These are phyloP conservation scores for Tupiocoris notatus DNA, from an alignment of 2,888 invertebrate species.

Conservation along the genomic window DNA sequence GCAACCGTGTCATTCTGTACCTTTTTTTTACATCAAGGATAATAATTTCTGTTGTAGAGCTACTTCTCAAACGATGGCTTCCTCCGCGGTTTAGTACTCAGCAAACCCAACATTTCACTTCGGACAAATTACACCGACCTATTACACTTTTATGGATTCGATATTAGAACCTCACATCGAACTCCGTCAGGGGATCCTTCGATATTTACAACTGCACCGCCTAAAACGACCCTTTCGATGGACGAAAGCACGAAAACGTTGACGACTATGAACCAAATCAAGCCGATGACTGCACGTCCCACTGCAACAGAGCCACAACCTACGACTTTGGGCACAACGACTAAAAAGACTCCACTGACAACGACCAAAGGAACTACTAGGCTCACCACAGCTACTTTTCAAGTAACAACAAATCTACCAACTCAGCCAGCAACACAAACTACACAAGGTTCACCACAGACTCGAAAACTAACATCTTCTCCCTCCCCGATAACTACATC, in stretches of 20 bases:
- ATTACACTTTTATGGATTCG: slow-evolving; percentile 77
- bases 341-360: slow-evolving; percentile 24
- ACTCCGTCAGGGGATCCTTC: neutral
- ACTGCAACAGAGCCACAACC: too few relatives aligned
- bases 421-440: slow-evolving; percentile 28
- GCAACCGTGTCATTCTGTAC: neutral
- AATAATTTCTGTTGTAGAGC: slow-evolving; percentile 59
- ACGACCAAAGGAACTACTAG: slow-evolving; percentile 31
- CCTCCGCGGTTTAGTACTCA: slow-evolving; percentile 74
- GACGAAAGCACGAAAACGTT: slow-evolving; percentile 2
- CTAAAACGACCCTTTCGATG: neutral
- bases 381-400: slow-evolving; percentile 28
- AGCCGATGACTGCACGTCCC: too few relatives aligned
- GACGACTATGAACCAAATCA: too few relatives aligned
- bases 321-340: too few relatives aligned
- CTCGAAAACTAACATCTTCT: neutral
- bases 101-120: slow-evolving; percentile 73
- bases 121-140: slow-evolving; percentile 71
- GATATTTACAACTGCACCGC: slow-evolving; percentile 7
- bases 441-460: slow-evolving; percentile 17
- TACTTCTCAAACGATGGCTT: slow-evolving; percentile 83
- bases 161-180: slow-evolving; percentile 55
- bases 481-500: slow-evolving; percentile 43
- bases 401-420: slow-evolving; percentile 40
- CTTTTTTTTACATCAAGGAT: too few relatives aligned